Evolutionary conservation across 2,797 vertebrate genomes (phyloP).

Genomic region (Graptemys geographica): DNA sequence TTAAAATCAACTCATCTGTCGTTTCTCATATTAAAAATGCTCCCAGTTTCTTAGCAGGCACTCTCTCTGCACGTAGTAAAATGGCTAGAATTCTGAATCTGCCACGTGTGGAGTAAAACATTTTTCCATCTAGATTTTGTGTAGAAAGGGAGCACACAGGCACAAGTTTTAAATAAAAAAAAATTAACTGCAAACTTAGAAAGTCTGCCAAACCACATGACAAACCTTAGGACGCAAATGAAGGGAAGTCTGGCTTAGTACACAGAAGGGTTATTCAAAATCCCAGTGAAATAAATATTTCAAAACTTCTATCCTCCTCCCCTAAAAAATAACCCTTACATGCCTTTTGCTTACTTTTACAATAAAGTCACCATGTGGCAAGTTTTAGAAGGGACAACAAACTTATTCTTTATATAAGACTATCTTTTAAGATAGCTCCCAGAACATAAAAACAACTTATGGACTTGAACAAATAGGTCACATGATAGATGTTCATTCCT

Average conservation of each 20-base stretch:
- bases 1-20: constrained; percentile 16
- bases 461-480: constrained; percentile 39
- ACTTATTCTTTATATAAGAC: constrained; percentile 8
- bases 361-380: neutral
- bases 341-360: constrained; percentile 23
- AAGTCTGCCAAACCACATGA: constrained; percentile 72
- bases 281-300: constrained; percentile 60
- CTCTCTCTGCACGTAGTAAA: constrained; percentile 58
- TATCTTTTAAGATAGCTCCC: constrained; percentile 10
- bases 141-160: constrained; percentile 55
- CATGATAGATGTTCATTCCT: constrained; percentile 24
- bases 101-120: constrained; percentile 87
- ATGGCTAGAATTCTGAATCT: constrained; percentile 81
- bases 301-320: constrained; percentile 51
- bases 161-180: constrained; percentile 62
- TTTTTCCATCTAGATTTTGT: constrained; percentile 21
- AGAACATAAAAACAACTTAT: constrained; percentile 4
- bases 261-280: constrained; percentile 71
- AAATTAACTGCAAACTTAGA: constrained; percentile 40
- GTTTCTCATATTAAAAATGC: constrained; percentile 39
- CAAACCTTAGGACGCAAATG: constrained; percentile 59
- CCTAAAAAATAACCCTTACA: constrained; percentile 55
- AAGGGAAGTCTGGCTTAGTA: constrained; percentile 57
- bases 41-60: neutral
- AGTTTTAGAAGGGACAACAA: constrained; percentile 4